Evolutionary conservation across 2,888 invertebrate species (phyloP).

Genomic region (Eupsilia transversa): DNA sequence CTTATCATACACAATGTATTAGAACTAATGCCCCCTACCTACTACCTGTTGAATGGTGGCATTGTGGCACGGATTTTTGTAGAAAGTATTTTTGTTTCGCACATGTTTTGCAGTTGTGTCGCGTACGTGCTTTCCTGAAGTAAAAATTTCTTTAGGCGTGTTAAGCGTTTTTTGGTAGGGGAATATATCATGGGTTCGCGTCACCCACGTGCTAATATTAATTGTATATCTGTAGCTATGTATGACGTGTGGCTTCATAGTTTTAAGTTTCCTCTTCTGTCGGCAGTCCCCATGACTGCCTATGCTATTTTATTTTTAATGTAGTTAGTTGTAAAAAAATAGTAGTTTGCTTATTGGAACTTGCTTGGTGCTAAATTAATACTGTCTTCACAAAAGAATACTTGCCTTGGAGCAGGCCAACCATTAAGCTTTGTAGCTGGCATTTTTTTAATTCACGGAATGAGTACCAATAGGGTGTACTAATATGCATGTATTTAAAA

Average conservation of each 20-base stretch:
- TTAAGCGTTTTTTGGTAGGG: no score
- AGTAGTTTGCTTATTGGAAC: background rate
- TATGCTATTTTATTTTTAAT: background rate
- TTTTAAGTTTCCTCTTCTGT: background rate
- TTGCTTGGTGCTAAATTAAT: background rate
- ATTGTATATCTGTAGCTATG: background rate
- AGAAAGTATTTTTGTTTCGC: conserved; percentile 16
- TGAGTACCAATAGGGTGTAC: no score
- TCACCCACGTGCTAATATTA: background rate
- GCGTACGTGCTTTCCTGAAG: no score
- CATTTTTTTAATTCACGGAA: background rate
- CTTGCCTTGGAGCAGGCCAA: background rate
- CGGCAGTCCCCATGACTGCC: no score
- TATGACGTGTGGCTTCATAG: background rate
- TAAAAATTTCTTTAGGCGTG: no score
- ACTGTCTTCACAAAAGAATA: background rate
- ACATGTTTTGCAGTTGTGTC: background rate
- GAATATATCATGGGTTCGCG: background rate
- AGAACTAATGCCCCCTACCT: conserved; percentile 65
- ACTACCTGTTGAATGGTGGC: conserved; percentile 58
- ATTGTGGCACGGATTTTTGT: conserved; percentile 31
- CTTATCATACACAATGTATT: conserved; percentile 76
- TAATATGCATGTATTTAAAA: no score
- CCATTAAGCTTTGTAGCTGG: background rate
- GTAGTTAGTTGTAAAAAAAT: background rate